Evolutionary conservation across 2,888 invertebrate genomes (phyloP).

Genomic region (Dryobotodes eremita): DNA sequence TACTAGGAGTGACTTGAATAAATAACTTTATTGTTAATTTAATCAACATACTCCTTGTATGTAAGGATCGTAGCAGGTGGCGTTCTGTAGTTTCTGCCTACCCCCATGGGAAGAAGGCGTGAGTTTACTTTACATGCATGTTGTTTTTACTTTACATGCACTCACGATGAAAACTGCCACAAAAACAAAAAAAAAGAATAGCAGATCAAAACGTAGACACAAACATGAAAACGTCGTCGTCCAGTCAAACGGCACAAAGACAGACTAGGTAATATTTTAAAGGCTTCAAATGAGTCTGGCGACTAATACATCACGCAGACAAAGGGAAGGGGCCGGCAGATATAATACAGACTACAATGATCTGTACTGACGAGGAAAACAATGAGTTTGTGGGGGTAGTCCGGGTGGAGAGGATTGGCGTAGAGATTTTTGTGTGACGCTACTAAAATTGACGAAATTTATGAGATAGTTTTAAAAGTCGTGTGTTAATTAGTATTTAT

Average conservation of each 20-base stretch:
- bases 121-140: too few species aligned
- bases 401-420: constrained; percentile 13
- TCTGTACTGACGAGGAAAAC: constrained; percentile 45
- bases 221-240: constrained; percentile 29
- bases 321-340: constrained; percentile 51
- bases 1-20: too few species aligned
- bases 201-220: background rate
- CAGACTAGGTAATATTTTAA: constrained; percentile 63
- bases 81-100: too few species aligned
- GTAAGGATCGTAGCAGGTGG: too few species aligned
- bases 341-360: constrained; percentile 52
- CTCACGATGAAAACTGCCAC: background rate
- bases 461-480: too few species aligned
- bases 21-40: too few species aligned
- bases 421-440: background rate
- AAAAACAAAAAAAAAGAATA: background rate
- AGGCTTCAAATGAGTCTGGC: constrained; percentile 64
- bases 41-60: too few species aligned
- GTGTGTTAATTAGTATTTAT: too few species aligned
- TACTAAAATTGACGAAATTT: background rate
- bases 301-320: constrained; percentile 73
- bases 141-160: too few species aligned
- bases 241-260: constrained; percentile 44
- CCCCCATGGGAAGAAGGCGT: too few species aligned
- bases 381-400: constrained; percentile 34